Evolutionary conservation across 2,113 vertebrate species (phyloP).

Genomic region (Leptobrachium ailaonicum): DNA sequence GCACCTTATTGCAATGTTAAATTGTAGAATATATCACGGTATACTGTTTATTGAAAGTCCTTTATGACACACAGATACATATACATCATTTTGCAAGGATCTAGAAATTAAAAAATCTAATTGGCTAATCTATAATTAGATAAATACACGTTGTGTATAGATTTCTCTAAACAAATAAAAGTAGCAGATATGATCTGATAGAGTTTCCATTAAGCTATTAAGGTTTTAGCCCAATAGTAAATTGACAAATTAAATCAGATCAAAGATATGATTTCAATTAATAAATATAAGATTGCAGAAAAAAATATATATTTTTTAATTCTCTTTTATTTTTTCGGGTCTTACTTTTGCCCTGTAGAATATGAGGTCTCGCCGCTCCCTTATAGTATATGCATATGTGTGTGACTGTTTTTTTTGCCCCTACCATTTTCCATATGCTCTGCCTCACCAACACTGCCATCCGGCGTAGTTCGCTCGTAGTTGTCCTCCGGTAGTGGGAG

Average conservation of each 20-base stretch:
- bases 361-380: slow-evolving; percentile 55
- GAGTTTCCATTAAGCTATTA: too few species aligned
- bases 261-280: not conserved
- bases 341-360: not conserved
- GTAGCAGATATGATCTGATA: too few species aligned
- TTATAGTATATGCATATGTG: slow-evolving; percentile 69
- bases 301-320: not conserved
- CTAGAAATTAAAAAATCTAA: not conserved
- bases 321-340: not conserved
- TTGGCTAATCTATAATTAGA: not conserved
- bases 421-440: slow-evolving; percentile 99
- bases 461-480: slow-evolving; percentile 99
- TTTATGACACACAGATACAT: slow-evolving; percentile 1
- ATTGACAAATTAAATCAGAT: too few species aligned
- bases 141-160: not conserved
- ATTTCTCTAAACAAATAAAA: too few species aligned
- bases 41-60: not conserved
- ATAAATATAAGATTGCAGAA: not conserved
- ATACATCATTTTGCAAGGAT: not conserved
- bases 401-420: slow-evolving; percentile 90
- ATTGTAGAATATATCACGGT: too few species aligned
- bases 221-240: too few species aligned
- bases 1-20: too few species aligned
- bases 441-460: slow-evolving; percentile 99
- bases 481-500: slow-evolving; percentile 99